Percentiles rank a stretch among this genome's conserved stretches.
Conservation (phyloP, 2,888 invertebrate genomes). For the Pyrrhosoma nymphula region DNA sequence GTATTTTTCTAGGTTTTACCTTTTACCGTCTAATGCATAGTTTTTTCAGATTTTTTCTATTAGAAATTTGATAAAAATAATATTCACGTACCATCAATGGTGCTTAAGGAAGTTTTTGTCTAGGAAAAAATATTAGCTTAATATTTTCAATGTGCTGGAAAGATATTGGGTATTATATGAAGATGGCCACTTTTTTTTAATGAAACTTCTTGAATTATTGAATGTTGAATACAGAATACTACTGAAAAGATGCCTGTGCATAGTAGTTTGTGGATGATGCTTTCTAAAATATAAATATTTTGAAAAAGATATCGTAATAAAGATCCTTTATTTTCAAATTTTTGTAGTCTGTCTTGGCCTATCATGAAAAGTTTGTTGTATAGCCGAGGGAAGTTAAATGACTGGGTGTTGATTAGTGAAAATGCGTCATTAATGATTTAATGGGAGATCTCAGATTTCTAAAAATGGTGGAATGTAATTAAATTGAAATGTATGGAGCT, state of each 20-base stretch:
- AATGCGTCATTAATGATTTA: not conserved
- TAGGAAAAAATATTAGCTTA: not conserved
- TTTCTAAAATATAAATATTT: not conserved
- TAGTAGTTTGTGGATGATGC: not conserved
- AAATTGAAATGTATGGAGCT: not conserved
- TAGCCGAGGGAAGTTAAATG: not conserved
- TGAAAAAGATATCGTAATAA: not conserved
- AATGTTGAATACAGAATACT: not conserved
- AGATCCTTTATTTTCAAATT: not conserved
- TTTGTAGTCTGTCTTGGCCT: not conserved
- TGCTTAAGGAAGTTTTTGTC: not conserved
- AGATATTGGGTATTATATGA: constrained; percentile 39
- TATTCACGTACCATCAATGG: not conserved
- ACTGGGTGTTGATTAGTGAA: not conserved
- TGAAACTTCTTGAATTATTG: not conserved
- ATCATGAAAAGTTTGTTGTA: not conserved
- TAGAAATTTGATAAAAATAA: too few relatives aligned
- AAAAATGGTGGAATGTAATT: constrained; percentile 13
- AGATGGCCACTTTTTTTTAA: not conserved
- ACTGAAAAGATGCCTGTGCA: not conserved
- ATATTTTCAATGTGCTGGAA: constrained; percentile 10
- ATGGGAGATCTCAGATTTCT: not conserved
- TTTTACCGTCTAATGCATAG: too few relatives aligned
- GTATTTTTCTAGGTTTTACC: too few relatives aligned
- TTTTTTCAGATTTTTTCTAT: too few relatives aligned